Evolutionary conservation across 2,888 invertebrate species (phyloP).

Genomic region (Athalia cordata): DNA sequence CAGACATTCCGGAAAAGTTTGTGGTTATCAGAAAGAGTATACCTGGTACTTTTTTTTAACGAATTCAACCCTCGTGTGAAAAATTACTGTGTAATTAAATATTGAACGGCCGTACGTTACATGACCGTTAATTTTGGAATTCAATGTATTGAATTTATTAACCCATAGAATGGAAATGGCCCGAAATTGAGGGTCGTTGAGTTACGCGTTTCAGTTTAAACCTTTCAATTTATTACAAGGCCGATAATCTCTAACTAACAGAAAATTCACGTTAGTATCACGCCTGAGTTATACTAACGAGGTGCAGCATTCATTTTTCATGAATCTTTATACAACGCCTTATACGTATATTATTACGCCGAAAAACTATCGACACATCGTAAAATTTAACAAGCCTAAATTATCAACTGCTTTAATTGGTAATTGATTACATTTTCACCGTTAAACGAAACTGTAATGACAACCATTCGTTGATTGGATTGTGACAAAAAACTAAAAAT

Average conservation of each 20-base stretch:
- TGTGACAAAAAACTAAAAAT: too few relatives aligned
- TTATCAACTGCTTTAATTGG: background rate
- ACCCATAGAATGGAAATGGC: constrained; percentile 37
- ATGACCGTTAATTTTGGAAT: constrained; percentile 34
- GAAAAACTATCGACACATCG: constrained; percentile 1
- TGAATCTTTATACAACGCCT: constrained; percentile 5
- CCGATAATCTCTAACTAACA: constrained; percentile 14
- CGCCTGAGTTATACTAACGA: constrained; percentile 37
- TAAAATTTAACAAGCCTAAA: background rate
- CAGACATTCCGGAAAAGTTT: background rate
- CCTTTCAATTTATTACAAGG: constrained; percentile 36
- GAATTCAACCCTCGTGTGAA: constrained; percentile 35
- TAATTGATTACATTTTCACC: too few relatives aligned
- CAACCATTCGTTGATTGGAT: background rate
- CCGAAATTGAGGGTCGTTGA: constrained; percentile 35
- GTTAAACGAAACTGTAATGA: background rate
- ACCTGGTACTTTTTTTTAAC: background rate
- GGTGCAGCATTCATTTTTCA: constrained; percentile 33
- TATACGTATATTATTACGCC: background rate
- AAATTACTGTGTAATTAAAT: constrained; percentile 37
- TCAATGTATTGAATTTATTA: constrained; percentile 30
- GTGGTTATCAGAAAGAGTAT: background rate
- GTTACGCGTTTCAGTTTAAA: constrained; percentile 38
- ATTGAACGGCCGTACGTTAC: constrained; percentile 37
- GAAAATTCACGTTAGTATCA: constrained; percentile 24